These are phyloP conservation scores for Zaprionus ghesquierei DNA, from an alignment of 1,140 invertebrate species.

Conservation along the genomic window DNA sequence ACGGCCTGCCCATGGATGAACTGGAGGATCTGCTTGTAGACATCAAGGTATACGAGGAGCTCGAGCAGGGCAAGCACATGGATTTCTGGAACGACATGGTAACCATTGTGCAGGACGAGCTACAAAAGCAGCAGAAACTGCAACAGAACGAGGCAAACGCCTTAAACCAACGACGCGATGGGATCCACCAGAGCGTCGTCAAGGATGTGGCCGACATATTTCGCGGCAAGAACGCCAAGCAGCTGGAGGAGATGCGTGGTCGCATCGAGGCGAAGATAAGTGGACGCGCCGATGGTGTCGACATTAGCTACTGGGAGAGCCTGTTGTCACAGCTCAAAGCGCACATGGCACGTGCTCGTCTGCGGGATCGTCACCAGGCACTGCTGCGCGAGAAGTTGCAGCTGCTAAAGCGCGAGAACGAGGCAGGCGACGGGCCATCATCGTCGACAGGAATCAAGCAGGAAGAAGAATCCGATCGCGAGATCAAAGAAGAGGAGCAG, in stretches of 20 bases:
- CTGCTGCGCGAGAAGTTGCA: conserved; percentile 95
- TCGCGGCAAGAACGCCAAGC: conserved; percentile 95
- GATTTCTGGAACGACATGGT: conserved; percentile 99
- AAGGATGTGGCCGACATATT: conserved; percentile 94
- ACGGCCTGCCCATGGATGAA: conserved; percentile 95
- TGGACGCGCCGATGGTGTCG: conserved; percentile 93
- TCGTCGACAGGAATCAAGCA: conserved; percentile 27
- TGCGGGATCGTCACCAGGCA: conserved; percentile 96
- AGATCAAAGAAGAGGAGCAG: conserved; percentile 41
- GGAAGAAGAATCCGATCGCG: conserved; percentile 1
- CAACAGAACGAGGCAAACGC: conserved; percentile 85
- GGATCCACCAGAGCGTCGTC: conserved; percentile 96
- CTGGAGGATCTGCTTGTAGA: conserved; percentile 99
- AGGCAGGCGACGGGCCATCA: conserved; percentile 49
- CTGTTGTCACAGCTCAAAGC: conserved; percentile 96
- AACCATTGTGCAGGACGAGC: conserved; percentile 97
- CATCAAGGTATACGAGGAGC: conserved; percentile 95
- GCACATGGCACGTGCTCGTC: conserved; percentile 95
- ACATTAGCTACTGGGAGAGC: conserved; percentile 99
- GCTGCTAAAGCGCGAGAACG: conserved; percentile 90
- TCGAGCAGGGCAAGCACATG: conserved; percentile 93
- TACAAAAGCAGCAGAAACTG: conserved; percentile 92
- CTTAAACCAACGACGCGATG: conserved; percentile 90
- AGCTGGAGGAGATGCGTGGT: conserved; percentile 91
- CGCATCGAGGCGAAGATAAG: conserved; percentile 95